Conservation (phyloP, 2,888 invertebrate species). For the Xestia c-nigrum region DNA sequence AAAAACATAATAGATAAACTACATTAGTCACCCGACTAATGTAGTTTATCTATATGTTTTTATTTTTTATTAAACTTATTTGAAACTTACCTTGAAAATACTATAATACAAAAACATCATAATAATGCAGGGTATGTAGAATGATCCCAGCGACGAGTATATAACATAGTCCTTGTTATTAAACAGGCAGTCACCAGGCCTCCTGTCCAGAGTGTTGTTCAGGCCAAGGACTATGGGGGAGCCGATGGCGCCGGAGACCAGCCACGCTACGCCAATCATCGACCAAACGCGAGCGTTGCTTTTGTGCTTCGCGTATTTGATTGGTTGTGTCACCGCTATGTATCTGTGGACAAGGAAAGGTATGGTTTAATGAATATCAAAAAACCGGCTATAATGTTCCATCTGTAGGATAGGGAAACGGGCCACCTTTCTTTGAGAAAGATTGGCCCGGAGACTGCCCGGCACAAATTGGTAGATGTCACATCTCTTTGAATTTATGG, state of each 20-base stretch:
- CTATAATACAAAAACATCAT: constrained; percentile 99
- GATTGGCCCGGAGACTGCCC: not conserved
- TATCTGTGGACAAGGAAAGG: constrained; percentile 92
- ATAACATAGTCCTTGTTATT: constrained; percentile 99
- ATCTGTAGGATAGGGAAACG: not conserved
- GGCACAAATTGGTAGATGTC: not conserved
- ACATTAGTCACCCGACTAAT: no score
- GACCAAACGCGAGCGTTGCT: constrained; percentile 98
- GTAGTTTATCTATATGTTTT: not conserved
- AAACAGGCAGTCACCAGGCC: constrained; percentile 97
- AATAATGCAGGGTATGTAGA: constrained; percentile 99
- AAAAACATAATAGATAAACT: no score
- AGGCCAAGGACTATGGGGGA: constrained; percentile 98
- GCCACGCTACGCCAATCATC: constrained; percentile 98
- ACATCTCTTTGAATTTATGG: no score
- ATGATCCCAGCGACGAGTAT: constrained; percentile 99
- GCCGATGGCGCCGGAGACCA: constrained; percentile 97
- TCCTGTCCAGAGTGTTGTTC: constrained; percentile 97
- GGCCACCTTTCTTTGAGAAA: not conserved
- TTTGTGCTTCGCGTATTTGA: constrained; percentile 99
- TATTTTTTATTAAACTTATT: not conserved
- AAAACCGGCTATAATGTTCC: not conserved
- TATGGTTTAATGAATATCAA: not conserved
- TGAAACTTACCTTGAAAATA: constrained; percentile 97
- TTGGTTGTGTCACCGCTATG: constrained; percentile 99